Conservation (phyloP, 2,888 invertebrate species). For the Pammene fasciana region DNA sequence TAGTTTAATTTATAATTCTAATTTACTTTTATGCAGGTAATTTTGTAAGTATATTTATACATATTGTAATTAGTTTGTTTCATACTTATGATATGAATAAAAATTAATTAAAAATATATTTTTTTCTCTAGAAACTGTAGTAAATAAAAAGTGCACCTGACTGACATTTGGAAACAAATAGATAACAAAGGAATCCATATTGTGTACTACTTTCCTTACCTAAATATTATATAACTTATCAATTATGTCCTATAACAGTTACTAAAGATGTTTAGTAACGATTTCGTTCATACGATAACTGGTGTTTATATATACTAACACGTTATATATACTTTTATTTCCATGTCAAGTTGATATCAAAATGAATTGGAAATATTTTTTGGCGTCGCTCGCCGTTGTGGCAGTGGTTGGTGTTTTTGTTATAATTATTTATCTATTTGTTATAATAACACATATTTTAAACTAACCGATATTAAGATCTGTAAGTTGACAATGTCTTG, state of each 20-base stretch:
- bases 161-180: constrained; percentile 4
- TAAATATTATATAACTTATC: constrained; percentile 32
- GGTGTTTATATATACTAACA: constrained; percentile 31
- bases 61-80: too few relatives aligned
- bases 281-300: constrained; percentile 28
- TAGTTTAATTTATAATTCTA: too few relatives aligned
- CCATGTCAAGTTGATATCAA: constrained; percentile 3
- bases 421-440: constrained; percentile 22
- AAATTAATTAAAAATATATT: too few relatives aligned
- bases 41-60: too few relatives aligned
- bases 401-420: constrained; percentile 38
- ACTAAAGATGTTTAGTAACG: constrained; percentile 24
- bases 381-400: constrained; percentile 34
- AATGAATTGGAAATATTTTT: constrained; percentile 35
- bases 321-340: neutral
- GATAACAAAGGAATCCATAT: neutral
- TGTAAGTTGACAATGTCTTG: constrained; percentile 7
- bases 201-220: constrained; percentile 5
- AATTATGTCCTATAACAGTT: constrained; percentile 24
- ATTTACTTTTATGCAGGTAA: too few relatives aligned
- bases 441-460: constrained; percentile 4
- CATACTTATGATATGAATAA: too few relatives aligned
- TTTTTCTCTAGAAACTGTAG: too few relatives aligned
- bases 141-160: neutral
- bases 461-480: constrained; percentile 1